These are phyloP conservation scores for Phoenicopterus ruber DNA, from an alignment of 2,113 vertebrate species.

Conservation along the genomic window DNA sequence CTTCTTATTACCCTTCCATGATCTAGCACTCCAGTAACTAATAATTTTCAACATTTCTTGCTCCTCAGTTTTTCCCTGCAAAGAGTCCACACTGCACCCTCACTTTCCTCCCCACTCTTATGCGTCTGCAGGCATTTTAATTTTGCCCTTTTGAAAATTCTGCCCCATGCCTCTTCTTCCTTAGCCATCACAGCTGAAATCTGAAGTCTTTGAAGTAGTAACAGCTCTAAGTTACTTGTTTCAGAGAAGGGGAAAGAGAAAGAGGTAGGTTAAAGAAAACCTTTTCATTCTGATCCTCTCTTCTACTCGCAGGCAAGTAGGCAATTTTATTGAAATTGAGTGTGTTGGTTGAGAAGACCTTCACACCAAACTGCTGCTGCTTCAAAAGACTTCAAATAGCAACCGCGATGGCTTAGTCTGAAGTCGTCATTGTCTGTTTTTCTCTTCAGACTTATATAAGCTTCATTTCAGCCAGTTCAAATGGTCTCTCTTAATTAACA, in stretches of 20 bases:
- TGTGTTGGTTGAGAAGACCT: neutral
- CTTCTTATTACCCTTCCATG: neutral
- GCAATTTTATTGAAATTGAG: neutral
- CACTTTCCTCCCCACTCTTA: neutral
- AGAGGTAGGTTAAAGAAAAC: neutral
- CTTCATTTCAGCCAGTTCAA: neutral
- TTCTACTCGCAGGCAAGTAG: neutral
- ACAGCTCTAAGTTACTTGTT: neutral
- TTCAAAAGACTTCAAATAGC: neutral
- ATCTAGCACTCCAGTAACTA: neutral
- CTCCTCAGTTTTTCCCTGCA: neutral
- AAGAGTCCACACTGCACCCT: neutral
- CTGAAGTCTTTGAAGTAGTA: neutral
- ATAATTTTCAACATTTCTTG: neutral
- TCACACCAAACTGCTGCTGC: neutral
- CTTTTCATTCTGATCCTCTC: neutral
- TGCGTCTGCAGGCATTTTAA: neutral
- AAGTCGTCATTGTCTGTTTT: neutral
- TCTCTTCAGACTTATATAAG: neutral
- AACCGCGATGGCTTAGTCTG: neutral
- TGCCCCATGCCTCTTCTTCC: neutral
- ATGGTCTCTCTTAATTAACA: neutral
- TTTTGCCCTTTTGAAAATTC: neutral
- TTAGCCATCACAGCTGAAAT: neutral
- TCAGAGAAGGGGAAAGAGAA: neutral